Percentiles rank a stretch among this genome's conserved stretches.
These are phyloP conservation scores for Solen grandis DNA, from an alignment of 1,140 invertebrate species.

Conservation along the genomic window DNA sequence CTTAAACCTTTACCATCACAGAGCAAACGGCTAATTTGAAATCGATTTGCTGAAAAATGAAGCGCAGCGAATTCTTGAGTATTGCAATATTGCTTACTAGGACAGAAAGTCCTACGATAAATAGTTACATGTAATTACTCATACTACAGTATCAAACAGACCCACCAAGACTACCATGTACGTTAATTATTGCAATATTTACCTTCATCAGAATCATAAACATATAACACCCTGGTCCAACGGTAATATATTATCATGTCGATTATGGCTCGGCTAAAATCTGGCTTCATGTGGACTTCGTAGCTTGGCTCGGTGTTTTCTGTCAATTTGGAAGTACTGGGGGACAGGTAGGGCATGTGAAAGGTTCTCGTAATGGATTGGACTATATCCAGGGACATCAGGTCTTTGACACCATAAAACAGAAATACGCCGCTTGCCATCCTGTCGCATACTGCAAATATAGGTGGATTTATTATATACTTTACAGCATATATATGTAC, in stretches of 20 bases:
- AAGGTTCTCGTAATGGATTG: conserved; percentile 97
- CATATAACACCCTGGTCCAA: conserved; percentile 95
- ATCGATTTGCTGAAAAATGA: too few species aligned
- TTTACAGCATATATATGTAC: too few species aligned
- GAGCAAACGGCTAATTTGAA: too few species aligned
- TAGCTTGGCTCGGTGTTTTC: conserved; percentile 49
- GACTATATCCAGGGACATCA: conserved; percentile 95
- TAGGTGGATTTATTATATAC: too few species aligned
- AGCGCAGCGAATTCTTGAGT: too few species aligned
- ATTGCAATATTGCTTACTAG: too few species aligned
- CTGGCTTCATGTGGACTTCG: conserved; percentile 88
- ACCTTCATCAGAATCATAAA: conserved; percentile 98
- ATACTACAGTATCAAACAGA: too few species aligned
- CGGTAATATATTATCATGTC: conserved; percentile 94
- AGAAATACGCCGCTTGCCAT: conserved; percentile 94
- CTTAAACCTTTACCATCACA: too few species aligned
- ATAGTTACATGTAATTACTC: too few species aligned
- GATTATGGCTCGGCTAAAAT: conserved; percentile 95
- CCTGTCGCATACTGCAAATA: conserved; percentile 93
- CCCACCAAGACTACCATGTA: too few species aligned
- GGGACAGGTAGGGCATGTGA: conserved; percentile 95
- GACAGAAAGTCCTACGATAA: too few species aligned
- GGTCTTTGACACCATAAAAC: conserved; percentile 93
- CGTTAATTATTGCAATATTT: too few species aligned
- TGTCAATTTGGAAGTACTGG: conserved; percentile 51